A percentile compares a stretch with the other conserved stretches of the same genome.
phyloP scores from a whole-genome alignment of 2,113 vertebrate species.

The Athene noctua region DNA sequence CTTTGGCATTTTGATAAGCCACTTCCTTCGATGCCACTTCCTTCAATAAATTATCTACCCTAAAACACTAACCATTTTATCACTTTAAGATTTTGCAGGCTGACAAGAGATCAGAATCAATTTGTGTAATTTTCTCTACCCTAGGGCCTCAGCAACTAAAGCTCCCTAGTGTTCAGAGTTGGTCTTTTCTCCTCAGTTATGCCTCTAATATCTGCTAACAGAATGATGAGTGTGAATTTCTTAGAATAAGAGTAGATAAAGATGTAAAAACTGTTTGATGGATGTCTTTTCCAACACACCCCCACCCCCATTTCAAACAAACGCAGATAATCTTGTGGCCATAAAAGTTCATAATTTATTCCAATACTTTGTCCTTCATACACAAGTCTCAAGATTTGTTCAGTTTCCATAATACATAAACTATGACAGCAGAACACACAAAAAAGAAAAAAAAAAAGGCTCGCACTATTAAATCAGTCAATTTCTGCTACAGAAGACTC shows the following conservation, averaged over 20 bases:
- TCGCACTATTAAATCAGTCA: not conserved
- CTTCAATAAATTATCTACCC: not conserved
- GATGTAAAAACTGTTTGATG: not conserved
- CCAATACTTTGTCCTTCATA: not conserved
- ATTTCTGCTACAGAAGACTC: not conserved
- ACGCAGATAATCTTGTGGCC: not conserved
- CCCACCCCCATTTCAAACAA: not conserved
- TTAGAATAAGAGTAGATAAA: not conserved
- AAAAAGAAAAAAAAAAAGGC: not conserved
- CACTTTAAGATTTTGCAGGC: not conserved
- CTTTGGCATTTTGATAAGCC: not conserved
- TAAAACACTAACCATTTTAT: not conserved
- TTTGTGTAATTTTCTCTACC: not conserved
- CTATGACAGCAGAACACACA: not conserved
- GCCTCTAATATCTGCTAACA: not conserved
- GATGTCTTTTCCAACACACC: not conserved
- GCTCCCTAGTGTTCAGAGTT: not conserved
- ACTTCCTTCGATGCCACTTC: not conserved
- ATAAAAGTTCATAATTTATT: not conserved
- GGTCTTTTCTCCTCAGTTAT: not conserved
- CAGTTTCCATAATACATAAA: not conserved
- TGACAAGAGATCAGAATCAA: not conserved
- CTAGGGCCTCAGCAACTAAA: not conserved
- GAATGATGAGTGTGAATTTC: not conserved
- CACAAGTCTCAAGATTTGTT: not conserved